Conservation (phyloP, 1,140 invertebrate species). For the Sminthurinus signatus region DNA sequence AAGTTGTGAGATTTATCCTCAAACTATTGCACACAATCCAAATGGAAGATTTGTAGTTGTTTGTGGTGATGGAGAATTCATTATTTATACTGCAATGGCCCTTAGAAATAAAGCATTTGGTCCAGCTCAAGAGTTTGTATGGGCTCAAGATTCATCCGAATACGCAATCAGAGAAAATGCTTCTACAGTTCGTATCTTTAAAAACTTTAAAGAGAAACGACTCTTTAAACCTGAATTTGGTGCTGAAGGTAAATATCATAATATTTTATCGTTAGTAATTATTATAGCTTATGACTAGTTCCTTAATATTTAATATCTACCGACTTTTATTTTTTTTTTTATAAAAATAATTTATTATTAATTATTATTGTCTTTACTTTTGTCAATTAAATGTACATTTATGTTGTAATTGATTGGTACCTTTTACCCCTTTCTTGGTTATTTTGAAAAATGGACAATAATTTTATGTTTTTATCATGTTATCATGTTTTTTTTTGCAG, state of each 20-base stretch:
- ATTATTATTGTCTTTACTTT: no score
- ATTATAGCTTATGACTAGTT: no score
- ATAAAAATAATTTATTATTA: no score
- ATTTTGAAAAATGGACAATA: no score
- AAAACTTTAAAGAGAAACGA: conserved; percentile 97
- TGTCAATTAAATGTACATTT: conserved; percentile 15
- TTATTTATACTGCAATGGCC: conserved; percentile 99
- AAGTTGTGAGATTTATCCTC: conserved; percentile 98
- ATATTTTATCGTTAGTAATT: no score
- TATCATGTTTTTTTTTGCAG: conserved; percentile 52
- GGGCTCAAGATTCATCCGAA: conserved; percentile 94
- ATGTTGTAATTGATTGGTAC: conserved; percentile 31
- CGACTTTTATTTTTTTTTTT: no score
- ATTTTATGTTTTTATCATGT: no score
- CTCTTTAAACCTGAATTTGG: conserved; percentile 93
- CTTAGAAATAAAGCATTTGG: conserved; percentile 98
- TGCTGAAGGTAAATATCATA: conserved; percentile 68
- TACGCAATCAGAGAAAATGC: conserved; percentile 85
- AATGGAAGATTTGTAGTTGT: conserved; percentile 98
- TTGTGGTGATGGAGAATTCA: conserved; percentile 99
- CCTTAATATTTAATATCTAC: no score
- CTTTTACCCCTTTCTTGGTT: no score
- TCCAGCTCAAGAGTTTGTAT: conserved; percentile 96
- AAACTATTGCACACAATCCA: conserved; percentile 96
- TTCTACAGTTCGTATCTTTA: conserved; percentile 87